Conservation (phyloP, 1,140 invertebrate species). For the Pachyrhynchus sulphureomaculatus region DNA sequence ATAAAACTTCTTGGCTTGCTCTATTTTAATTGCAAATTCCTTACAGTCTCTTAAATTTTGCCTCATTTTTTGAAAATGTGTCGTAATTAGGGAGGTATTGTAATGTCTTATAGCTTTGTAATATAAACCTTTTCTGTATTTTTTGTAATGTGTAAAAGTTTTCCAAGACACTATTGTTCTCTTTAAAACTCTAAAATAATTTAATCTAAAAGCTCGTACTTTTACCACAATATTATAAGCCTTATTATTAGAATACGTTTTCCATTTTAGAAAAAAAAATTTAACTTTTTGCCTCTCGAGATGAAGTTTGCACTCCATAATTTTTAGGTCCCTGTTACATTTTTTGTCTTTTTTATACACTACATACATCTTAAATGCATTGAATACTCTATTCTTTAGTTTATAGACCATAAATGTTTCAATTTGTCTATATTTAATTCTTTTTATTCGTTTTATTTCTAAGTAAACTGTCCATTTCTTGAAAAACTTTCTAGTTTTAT, state of each 20-base stretch:
- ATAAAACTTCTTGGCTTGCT: constrained; percentile 28
- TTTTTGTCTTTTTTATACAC: constrained; percentile 2
- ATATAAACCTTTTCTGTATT: constrained; percentile 1
- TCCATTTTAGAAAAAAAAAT: constrained; percentile 19
- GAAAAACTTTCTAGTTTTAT: constrained; percentile 14
- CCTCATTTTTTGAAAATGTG: constrained; percentile 16
- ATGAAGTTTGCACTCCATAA: not conserved
- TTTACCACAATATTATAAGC: not conserved
- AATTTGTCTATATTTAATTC: constrained; percentile 8
- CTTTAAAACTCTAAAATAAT: not conserved
- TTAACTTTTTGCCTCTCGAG: constrained; percentile 1
- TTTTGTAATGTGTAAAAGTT: constrained; percentile 1
- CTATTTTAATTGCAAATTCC: constrained; percentile 20
- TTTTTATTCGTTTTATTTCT: constrained; percentile 10
- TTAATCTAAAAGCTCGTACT: not conserved
- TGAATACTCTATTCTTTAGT: constrained; percentile 15
- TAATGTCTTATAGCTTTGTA: not conserved
- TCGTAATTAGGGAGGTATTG: not conserved
- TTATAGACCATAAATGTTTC: constrained; percentile 1
- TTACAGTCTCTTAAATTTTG: constrained; percentile 2
- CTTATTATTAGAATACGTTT: constrained; percentile 8
- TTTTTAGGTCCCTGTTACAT: constrained; percentile 12
- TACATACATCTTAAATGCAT: constrained; percentile 11
- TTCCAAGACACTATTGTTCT: constrained; percentile 9
- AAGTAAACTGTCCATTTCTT: constrained; percentile 9